A percentile compares a stretch with the other conserved stretches of the same genome.
These are phyloP conservation scores for Diogma glabrata DNA, from an alignment of 2,888 invertebrate genomes.

Conservation along the genomic window DNA sequence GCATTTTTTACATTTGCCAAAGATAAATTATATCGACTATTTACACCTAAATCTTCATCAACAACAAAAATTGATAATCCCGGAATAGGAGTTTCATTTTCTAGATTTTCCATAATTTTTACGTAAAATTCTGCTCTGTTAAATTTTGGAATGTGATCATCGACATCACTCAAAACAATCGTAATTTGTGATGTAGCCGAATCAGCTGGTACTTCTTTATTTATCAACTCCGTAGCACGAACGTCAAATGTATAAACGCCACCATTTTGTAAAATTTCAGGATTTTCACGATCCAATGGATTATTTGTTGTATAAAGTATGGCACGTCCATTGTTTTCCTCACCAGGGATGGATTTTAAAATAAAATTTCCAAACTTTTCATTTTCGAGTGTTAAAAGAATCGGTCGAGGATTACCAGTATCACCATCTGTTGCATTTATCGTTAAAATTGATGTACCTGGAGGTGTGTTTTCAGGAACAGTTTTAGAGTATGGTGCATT, in stretches of 20 bases:
- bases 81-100: slow-evolving; percentile 53
- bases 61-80: slow-evolving; percentile 62
- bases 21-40: slow-evolving; percentile 54
- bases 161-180: slow-evolving; percentile 66
- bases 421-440: slow-evolving; percentile 73
- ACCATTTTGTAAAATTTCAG: slow-evolving; percentile 60
- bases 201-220: slow-evolving; percentile 57
- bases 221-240: slow-evolving; percentile 62
- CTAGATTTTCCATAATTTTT: slow-evolving; percentile 65
- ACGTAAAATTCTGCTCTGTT: slow-evolving; percentile 53
- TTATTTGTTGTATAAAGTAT: slow-evolving; percentile 49
- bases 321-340: slow-evolving; percentile 38
- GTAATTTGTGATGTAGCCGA: slow-evolving; percentile 56
- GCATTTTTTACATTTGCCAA: slow-evolving; percentile 48
- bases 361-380: slow-evolving; percentile 58
- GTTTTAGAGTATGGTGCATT: slow-evolving; percentile 71
- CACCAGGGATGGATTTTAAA: slow-evolving; percentile 41
- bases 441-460: slow-evolving; percentile 53
- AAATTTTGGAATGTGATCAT: slow-evolving; percentile 63
- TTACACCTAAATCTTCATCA: slow-evolving; percentile 61
- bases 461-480: slow-evolving; percentile 56
- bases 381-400: slow-evolving; percentile 55
- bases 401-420: slow-evolving; percentile 55
- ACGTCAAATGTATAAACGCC: slow-evolving; percentile 63
- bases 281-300: slow-evolving; percentile 63